Percentiles rank a stretch among this genome's conserved stretches.
Conservation (phyloP, 2,888 invertebrate species). For the Coenonympha glycerion region DNA sequence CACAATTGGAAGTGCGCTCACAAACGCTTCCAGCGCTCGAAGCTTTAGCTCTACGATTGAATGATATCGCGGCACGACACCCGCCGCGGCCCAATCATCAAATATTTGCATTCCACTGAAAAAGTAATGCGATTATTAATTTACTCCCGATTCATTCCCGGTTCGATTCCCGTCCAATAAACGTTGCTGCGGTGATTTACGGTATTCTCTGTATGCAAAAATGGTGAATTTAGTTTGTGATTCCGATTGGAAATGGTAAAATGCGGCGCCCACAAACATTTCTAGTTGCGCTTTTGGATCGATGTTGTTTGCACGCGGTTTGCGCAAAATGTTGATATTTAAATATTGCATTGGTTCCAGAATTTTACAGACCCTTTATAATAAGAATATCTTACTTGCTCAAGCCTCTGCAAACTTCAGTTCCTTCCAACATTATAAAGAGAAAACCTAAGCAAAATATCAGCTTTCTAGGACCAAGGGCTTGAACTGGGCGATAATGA, state of each 20-base stretch:
- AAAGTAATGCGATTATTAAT: slow-evolving; percentile 76
- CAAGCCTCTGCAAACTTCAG: no score
- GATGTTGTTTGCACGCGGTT: slow-evolving; percentile 3
- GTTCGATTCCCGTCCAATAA: slow-evolving; percentile 54
- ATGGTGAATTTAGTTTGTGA: slow-evolving; percentile 45
- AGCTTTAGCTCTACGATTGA: slow-evolving; percentile 7
- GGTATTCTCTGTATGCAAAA: slow-evolving; percentile 59
- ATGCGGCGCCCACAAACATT: slow-evolving; percentile 5
- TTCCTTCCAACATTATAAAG: no score
- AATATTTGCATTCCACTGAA: slow-evolving; percentile 72
- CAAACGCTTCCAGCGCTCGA: slow-evolving; percentile 20
- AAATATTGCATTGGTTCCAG: background rate
- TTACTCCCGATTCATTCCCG: slow-evolving; percentile 61
- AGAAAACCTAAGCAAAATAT: no score
- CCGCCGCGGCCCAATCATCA: slow-evolving; percentile 62
- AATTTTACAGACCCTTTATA: background rate
- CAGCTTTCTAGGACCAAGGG: no score
- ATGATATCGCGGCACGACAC: slow-evolving; percentile 45
- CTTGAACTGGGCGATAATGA: no score
- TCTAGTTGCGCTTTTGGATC: slow-evolving; percentile 12
- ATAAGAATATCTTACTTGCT: no score
- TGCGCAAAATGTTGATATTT: slow-evolving; percentile 1
- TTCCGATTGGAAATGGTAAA: slow-evolving; percentile 5
- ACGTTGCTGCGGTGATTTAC: slow-evolving; percentile 41
- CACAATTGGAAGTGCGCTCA: no score